Conservation (phyloP, 1,140 invertebrate genomes). For the Lithobius niger region DNA sequence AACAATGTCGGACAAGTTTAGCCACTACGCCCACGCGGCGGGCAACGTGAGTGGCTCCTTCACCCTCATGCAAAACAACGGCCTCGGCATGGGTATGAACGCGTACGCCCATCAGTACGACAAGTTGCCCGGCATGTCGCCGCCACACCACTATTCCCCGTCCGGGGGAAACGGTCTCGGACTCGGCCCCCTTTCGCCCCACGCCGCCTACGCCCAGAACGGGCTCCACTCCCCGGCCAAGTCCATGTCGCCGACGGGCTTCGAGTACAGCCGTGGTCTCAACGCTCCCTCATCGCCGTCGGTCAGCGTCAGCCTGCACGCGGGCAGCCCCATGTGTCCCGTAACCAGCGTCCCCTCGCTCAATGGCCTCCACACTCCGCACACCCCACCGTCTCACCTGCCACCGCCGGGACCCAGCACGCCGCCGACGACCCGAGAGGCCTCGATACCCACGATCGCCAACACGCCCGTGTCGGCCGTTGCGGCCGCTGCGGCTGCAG, state of each 20-base stretch:
- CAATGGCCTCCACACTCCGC: constrained; percentile 18
- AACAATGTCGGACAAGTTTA: constrained; percentile 81
- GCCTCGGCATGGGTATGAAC: constrained; percentile 39
- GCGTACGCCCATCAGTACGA: constrained; percentile 28
- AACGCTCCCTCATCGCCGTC: constrained; percentile 30
- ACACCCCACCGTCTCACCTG: constrained; percentile 25
- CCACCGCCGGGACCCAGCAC: constrained; percentile 20
- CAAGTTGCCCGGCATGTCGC: constrained; percentile 44
- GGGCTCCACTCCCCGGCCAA: constrained; percentile 66
- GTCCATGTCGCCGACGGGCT: constrained; percentile 49
- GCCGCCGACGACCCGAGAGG: constrained; percentile 24
- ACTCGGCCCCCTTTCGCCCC: constrained; percentile 41
- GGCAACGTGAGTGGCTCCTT: constrained; percentile 56
- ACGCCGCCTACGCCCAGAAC: constrained; percentile 71
- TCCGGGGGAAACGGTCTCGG: constrained; percentile 44
- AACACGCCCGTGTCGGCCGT: constrained; percentile 11
- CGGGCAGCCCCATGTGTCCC: constrained; percentile 20
- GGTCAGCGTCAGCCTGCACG: constrained; percentile 26
- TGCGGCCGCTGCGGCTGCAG: too few species aligned
- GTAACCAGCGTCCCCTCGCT: constrained; percentile 16
- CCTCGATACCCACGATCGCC: too few species aligned
- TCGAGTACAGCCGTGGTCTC: constrained; percentile 41
- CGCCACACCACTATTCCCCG: constrained; percentile 49
- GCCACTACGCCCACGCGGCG: constrained; percentile 33
- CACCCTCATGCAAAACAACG: constrained; percentile 83